phyloP scores from a whole-genome alignment of 2,888 invertebrate genomes.

The Erebia aethiops region DNA sequence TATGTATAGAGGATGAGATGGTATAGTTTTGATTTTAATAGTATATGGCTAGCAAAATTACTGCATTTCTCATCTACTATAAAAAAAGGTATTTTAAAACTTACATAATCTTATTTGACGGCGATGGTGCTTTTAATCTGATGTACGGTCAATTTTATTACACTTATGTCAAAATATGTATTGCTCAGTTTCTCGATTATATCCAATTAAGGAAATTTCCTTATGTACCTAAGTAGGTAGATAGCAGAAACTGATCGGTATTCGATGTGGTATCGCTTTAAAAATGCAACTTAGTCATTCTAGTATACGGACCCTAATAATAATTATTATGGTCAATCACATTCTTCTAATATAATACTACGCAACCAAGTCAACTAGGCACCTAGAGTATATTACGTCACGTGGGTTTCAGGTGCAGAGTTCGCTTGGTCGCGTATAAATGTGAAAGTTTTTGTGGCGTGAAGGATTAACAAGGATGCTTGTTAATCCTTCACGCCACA shows the following conservation, averaged over 20 bases:
- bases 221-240: too few relatives aligned
- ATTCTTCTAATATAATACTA: too few relatives aligned
- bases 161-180: background rate
- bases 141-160: too few relatives aligned
- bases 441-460: too few relatives aligned
- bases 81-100: background rate
- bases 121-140: background rate
- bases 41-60: constrained; percentile 29
- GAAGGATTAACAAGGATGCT: too few relatives aligned
- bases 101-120: background rate
- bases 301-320: background rate
- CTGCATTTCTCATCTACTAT: constrained; percentile 28
- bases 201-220: background rate
- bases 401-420: too few relatives aligned
- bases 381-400: too few relatives aligned
- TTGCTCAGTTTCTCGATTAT: background rate
- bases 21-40: background rate
- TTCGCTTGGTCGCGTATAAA: too few relatives aligned
- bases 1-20: too few relatives aligned
- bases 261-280: background rate
- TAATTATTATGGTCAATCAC: too few relatives aligned
- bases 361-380: too few relatives aligned
- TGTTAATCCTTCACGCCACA: too few relatives aligned
- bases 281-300: background rate
- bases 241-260: background rate